Percentiles rank a stretch among this genome's conserved stretches.
These are phyloP conservation scores for Osmoderma eremita DNA, from an alignment of 2,888 invertebrate species.

Conservation along the genomic window DNA sequence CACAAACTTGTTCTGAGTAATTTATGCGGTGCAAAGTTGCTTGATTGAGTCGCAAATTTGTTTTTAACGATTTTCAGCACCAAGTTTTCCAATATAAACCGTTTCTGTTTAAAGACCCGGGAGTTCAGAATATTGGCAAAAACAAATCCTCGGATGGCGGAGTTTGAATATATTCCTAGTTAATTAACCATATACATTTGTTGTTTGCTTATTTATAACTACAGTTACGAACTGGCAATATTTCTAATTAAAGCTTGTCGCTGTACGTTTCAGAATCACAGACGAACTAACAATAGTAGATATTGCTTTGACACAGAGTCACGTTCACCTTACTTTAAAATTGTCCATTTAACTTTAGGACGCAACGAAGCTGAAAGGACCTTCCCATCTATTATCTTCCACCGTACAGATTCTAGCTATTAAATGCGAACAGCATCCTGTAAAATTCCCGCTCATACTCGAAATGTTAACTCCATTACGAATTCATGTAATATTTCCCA, in stretches of 20 bases:
- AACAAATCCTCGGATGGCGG: no score
- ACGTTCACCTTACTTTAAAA: slow-evolving; percentile 19
- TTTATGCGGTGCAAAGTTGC: neutral
- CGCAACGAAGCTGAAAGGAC: slow-evolving; percentile 9
- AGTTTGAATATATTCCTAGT: no score
- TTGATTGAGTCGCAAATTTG: no score
- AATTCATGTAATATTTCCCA: no score
- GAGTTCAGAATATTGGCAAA: no score
- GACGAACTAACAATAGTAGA: neutral
- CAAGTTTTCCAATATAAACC: no score
- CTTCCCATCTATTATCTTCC: slow-evolving; percentile 20
- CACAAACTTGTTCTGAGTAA: neutral
- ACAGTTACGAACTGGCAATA: slow-evolving; percentile 1
- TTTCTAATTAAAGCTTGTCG: slow-evolving; percentile 1
- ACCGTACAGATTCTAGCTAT: slow-evolving; percentile 1
- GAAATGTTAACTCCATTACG: no score
- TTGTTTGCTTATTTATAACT: neutral
- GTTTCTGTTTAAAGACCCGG: no score
- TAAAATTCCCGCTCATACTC: neutral
- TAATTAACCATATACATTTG: no score
- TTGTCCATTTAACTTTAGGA: slow-evolving; percentile 17
- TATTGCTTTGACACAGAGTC: slow-evolving; percentile 8
- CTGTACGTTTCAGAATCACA: neutral
- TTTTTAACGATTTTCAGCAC: no score
- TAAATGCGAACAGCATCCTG: neutral